Conservation (phyloP, 2,113 vertebrate genomes). For the Salvator merianae region DNA sequence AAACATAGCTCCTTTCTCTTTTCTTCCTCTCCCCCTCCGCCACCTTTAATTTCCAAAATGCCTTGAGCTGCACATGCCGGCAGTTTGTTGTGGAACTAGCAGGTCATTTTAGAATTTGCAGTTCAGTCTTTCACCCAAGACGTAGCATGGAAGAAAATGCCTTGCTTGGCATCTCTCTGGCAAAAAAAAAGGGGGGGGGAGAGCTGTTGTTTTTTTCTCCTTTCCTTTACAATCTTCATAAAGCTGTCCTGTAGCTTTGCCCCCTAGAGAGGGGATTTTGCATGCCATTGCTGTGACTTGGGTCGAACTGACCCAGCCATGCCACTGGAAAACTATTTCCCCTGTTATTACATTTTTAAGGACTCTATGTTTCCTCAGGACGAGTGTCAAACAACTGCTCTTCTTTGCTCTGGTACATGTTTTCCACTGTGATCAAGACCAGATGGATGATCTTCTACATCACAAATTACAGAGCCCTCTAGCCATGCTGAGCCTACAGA, state of each 20-base stretch:
- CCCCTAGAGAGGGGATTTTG: not conserved
- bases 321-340: not conserved
- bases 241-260: not conserved
- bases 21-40: not conserved
- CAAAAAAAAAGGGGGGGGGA: not conserved
- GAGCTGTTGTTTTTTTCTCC: not conserved
- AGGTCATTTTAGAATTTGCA: constrained; percentile 63
- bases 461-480: no score
- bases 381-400: no score
- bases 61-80: constrained; percentile 60
- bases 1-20: constrained; percentile 62
- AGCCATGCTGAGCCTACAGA: no score
- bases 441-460: no score
- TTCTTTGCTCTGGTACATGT: no score
- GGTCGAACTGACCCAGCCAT: not conserved
- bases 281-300: not conserved
- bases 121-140: constrained; percentile 47
- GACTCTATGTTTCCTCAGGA: no score
- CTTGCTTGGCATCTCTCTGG: not conserved
- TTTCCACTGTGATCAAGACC: no score
- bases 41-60: constrained; percentile 52
- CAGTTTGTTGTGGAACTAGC: constrained; percentile 66
- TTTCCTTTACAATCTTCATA: not conserved
- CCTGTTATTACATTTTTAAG: no score
- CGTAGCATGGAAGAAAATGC: constrained; percentile 45